Evolutionary conservation across 2,888 invertebrate genomes (phyloP).

Genomic region (Cheiracanthium punctorium): DNA sequence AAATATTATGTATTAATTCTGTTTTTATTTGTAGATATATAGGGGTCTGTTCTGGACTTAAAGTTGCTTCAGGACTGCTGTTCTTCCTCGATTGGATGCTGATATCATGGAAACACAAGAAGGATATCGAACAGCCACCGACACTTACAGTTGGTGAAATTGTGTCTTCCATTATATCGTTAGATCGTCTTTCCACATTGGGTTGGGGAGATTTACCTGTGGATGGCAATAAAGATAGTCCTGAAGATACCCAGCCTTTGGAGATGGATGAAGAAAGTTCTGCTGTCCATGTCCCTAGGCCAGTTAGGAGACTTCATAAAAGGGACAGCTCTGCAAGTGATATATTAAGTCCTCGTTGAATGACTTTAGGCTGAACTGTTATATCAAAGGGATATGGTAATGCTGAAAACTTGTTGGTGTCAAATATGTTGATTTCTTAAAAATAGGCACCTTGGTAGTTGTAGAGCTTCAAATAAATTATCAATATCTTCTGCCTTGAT

Average conservation of each 20-base stretch:
- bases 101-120: slow-evolving; percentile 84
- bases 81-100: slow-evolving; percentile 93
- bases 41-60: slow-evolving; percentile 91
- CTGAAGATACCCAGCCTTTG: slow-evolving; percentile 61
- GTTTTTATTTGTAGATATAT: slow-evolving; percentile 82
- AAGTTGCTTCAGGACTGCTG: slow-evolving; percentile 88
- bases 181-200: slow-evolving; percentile 72
- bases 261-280: slow-evolving; percentile 50
- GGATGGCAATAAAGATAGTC: slow-evolving; percentile 44
- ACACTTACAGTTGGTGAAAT: slow-evolving; percentile 81
- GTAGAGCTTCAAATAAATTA: background rate
- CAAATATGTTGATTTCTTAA: background rate
- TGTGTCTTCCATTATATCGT: slow-evolving; percentile 76
- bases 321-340: slow-evolving; percentile 49
- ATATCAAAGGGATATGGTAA: slow-evolving; percentile 52
- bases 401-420: slow-evolving; percentile 33
- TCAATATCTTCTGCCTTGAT: too few relatives aligned
- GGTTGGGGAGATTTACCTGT: slow-evolving; percentile 64
- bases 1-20: background rate
- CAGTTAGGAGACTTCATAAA: slow-evolving; percentile 35
- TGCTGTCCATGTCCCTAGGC: slow-evolving; percentile 24
- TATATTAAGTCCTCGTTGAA: slow-evolving; percentile 28
- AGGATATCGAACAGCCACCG: slow-evolving; percentile 79
- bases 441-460: background rate
- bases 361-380: slow-evolving; percentile 20